Conservation (phyloP, 2,888 invertebrate genomes). For the Hypsopygia costalis region DNA sequence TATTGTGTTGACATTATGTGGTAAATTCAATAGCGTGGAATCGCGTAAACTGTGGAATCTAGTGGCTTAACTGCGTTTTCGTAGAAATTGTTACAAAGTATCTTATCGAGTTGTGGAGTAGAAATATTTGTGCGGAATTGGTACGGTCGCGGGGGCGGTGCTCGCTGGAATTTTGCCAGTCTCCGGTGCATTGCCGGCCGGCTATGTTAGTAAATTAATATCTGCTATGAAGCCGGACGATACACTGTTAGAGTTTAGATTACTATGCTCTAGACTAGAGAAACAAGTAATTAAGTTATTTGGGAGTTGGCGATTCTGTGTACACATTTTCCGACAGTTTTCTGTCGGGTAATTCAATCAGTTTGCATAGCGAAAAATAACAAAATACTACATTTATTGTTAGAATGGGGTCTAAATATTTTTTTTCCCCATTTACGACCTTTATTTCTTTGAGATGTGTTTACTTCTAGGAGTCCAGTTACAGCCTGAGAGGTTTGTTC, state of each 20-base stretch:
- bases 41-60: conserved; percentile 9
- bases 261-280: conserved; percentile 1
- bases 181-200: conserved; percentile 53
- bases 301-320: no score
- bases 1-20: conserved; percentile 3
- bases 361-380: no score
- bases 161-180: conserved; percentile 61
- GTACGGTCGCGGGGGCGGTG: conserved; percentile 28
- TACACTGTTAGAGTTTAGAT: conserved; percentile 33
- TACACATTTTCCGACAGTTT: no score
- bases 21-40: conserved; percentile 8
- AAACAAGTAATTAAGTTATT: no score
- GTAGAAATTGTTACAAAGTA: conserved; percentile 25
- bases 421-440: no score
- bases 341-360: no score
- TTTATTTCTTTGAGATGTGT: no score
- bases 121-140: conserved; percentile 45
- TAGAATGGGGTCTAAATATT: no score
- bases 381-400: no score
- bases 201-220: conserved; percentile 70
- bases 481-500: no score
- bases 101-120: conserved; percentile 45
- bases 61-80: conserved; percentile 1
- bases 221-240: conserved; percentile 49
- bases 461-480: no score